These are phyloP conservation scores for Scaptomyza tumidula DNA, from an alignment of 2,888 invertebrate species.

Conservation along the genomic window DNA sequence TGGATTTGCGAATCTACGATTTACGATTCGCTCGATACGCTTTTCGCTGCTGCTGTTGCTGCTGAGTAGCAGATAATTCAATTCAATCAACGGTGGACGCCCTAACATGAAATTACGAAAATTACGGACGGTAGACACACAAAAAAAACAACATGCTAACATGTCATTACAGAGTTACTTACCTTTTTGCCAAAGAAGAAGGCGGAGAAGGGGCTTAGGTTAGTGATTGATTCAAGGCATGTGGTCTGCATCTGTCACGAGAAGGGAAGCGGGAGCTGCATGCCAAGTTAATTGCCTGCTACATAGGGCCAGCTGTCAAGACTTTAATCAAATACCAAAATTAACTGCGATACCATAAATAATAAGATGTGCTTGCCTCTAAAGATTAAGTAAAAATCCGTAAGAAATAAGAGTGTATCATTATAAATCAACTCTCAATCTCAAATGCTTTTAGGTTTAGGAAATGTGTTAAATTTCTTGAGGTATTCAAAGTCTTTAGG, in stretches of 20 bases:
- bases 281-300: constrained; percentile 53
- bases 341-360: constrained; percentile 2
- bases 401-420: no score
- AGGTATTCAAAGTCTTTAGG: no score
- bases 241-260: constrained; percentile 54
- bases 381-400: no score
- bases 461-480: no score
- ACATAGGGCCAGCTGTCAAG: constrained; percentile 46
- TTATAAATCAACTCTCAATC: no score
- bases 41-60: constrained; percentile 7
- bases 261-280: constrained; percentile 13
- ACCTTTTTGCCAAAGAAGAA: constrained; percentile 15
- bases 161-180: constrained; percentile 65
- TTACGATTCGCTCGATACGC: background rate
- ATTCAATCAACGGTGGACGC: constrained; percentile 76
- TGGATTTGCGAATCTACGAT: constrained; percentile 12
- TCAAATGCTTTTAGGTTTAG: no score
- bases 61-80: constrained; percentile 54
- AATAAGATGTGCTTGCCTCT: background rate
- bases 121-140: constrained; percentile 49
- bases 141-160: constrained; percentile 41
- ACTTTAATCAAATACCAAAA: constrained; percentile 56
- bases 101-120: constrained; percentile 74
- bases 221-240: constrained; percentile 15
- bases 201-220: background rate